Conservation (phyloP, 2,888 invertebrate species). For the Malachius bipustulatus region DNA sequence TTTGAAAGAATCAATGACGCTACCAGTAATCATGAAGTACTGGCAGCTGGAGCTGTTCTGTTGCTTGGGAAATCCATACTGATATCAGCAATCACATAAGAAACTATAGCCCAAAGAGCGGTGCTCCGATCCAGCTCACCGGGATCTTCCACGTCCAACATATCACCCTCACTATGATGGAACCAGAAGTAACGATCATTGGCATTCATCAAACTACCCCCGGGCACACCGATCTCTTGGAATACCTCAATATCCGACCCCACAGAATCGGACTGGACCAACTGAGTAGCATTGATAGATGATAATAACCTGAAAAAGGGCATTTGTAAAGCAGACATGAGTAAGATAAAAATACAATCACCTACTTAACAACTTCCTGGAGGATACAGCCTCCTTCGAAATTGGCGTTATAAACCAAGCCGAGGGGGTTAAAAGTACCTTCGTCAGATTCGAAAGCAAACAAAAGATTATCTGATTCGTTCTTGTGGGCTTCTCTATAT, state of each 20-base stretch:
- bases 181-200: slow-evolving; percentile 57
- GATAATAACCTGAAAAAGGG: slow-evolving; percentile 41
- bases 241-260: slow-evolving; percentile 56
- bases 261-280: slow-evolving; percentile 39
- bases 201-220: slow-evolving; percentile 50
- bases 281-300: slow-evolving; percentile 50
- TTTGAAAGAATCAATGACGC: too few relatives aligned
- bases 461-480: slow-evolving; percentile 50
- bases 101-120: slow-evolving; percentile 63
- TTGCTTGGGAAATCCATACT: slow-evolving; percentile 51
- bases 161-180: slow-evolving; percentile 67
- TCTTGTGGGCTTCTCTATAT: slow-evolving; percentile 49
- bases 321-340: too few relatives aligned
- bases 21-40: too few relatives aligned
- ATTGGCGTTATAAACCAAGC: slow-evolving; percentile 54
- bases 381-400: slow-evolving; percentile 53
- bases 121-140: slow-evolving; percentile 54
- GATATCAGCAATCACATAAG: slow-evolving; percentile 62
- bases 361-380: slow-evolving; percentile 50
- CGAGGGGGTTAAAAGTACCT: slow-evolving; percentile 68
- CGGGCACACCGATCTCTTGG: slow-evolving; percentile 50
- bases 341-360: too few relatives aligned
- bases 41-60: too few relatives aligned
- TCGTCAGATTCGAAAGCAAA: slow-evolving; percentile 75
- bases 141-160: slow-evolving; percentile 58